A percentile compares a stretch with the other conserved stretches of the same genome.
Evolutionary conservation across 2,113 vertebrate genomes (phyloP).

Genomic region (Chauna torquata): DNA sequence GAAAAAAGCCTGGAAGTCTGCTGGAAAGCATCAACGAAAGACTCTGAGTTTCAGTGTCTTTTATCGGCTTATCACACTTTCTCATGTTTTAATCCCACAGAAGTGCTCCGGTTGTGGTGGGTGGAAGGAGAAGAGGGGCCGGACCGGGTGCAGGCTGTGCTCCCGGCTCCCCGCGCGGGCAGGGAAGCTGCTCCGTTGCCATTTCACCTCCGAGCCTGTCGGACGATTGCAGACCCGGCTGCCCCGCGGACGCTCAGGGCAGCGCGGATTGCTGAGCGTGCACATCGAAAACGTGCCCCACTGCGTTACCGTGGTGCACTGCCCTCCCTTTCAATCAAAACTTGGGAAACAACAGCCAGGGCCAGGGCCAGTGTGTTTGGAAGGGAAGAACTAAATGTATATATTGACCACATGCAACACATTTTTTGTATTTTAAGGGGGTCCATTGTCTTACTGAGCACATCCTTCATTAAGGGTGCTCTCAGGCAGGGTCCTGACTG

Average conservation of each 20-base stretch:
- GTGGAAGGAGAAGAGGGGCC: neutral
- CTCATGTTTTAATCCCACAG: neutral
- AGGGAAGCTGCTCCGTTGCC: neutral
- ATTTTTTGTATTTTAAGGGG: neutral
- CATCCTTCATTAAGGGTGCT: neutral
- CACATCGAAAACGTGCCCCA: neutral
- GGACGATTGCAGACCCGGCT: accelerated
- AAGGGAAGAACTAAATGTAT: neutral
- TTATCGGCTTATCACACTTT: neutral
- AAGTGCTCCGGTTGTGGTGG: neutral
- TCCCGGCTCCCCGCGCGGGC: neutral
- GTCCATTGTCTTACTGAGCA: neutral
- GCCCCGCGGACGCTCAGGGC: no score
- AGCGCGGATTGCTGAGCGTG: neutral
- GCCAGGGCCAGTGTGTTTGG: neutral
- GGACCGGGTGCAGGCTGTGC: neutral
- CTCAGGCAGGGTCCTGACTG: neutral
- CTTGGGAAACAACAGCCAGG: neutral
- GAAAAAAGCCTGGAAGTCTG: neutral
- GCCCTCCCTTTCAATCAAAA: neutral
- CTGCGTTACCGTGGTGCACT: neutral
- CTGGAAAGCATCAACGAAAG: neutral
- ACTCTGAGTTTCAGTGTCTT: neutral
- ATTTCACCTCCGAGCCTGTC: neutral
- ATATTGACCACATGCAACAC: neutral